A percentile compares a stretch with the other conserved stretches of the same genome.
Evolutionary conservation across 2,888 invertebrate genomes (phyloP).

Genomic region (Macropis europaea): DNA sequence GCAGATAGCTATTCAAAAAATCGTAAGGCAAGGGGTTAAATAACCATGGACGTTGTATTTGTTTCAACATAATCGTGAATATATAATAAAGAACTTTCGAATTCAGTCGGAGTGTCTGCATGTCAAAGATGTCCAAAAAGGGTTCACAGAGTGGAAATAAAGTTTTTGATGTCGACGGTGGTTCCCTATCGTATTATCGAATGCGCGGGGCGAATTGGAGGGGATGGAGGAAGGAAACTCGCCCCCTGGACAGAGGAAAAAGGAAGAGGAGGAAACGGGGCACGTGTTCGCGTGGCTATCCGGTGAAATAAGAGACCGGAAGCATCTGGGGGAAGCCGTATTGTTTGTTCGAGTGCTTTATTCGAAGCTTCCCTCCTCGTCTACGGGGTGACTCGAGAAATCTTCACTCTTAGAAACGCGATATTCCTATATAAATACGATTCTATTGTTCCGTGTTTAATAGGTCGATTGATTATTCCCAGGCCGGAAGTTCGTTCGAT

Average conservation of each 20-base stretch:
- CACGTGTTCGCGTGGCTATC: slow-evolving; percentile 75
- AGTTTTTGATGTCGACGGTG: background rate
- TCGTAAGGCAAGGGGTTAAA: too few species aligned
- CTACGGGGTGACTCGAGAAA: slow-evolving; percentile 56
- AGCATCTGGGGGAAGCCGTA: slow-evolving; percentile 78
- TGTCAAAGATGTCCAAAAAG: too few species aligned
- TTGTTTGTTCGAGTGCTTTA: slow-evolving; percentile 76
- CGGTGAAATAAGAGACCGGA: slow-evolving; percentile 79
- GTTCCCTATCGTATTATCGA: slow-evolving; percentile 45
- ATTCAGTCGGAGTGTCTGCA: slow-evolving; percentile 1
- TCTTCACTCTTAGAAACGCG: slow-evolving; percentile 45
- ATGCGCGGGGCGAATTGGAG: slow-evolving; percentile 30
- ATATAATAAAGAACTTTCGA: background rate
- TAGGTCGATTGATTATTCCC: slow-evolving; percentile 14
- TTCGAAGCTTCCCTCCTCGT: slow-evolving; percentile 50
- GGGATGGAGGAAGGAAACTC: slow-evolving; percentile 22
- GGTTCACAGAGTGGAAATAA: too few species aligned
- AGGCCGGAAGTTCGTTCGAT: slow-evolving; percentile 15
- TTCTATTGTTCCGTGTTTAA: slow-evolving; percentile 21
- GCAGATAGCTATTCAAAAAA: too few species aligned
- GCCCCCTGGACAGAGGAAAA: slow-evolving; percentile 31
- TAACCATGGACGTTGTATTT: too few species aligned
- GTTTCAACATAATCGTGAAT: too few species aligned
- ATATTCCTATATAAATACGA: too few species aligned
- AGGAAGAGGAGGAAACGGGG: slow-evolving; percentile 66